phyloP scores from a whole-genome alignment of 2,888 invertebrate genomes.

The Eupeodes latifasciatus region DNA sequence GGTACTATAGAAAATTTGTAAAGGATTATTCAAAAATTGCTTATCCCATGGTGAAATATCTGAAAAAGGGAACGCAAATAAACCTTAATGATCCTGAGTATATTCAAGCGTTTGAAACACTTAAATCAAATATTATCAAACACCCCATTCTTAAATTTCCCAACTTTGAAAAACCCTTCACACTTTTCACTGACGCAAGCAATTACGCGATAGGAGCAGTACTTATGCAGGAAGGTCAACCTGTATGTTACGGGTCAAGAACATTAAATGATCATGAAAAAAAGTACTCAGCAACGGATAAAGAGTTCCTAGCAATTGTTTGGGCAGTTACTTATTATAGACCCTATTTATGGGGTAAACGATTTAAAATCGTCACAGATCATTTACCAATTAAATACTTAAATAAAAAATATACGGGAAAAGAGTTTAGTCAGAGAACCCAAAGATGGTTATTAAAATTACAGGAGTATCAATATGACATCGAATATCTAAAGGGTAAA shows the following conservation, averaged over 20 bases:
- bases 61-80: too few species aligned
- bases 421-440: constrained; percentile 22
- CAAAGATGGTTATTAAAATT: constrained; percentile 12
- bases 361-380: neutral
- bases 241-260: constrained; percentile 26
- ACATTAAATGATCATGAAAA: constrained; percentile 68
- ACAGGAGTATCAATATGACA: neutral
- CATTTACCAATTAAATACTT: neutral
- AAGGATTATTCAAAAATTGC: too few species aligned
- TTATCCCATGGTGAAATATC: too few species aligned
- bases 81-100: too few species aligned
- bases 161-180: too few species aligned
- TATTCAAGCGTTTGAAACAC: too few species aligned
- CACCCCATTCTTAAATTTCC: too few species aligned
- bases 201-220: constrained; percentile 71
- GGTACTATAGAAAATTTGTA: too few species aligned
- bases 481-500: neutral
- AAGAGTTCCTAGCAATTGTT: too few species aligned
- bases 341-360: too few species aligned
- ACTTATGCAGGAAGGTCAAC: constrained; percentile 68
- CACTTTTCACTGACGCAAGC: neutral
- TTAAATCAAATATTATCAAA: too few species aligned
- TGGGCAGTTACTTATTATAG: too few species aligned
- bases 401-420: constrained; percentile 28
- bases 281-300: constrained; percentile 63